Percentiles rank a stretch among this genome's conserved stretches.
Evolutionary conservation across 2,113 vertebrate species (phyloP).

Genomic region (Archocentrus centrarchus): DNA sequence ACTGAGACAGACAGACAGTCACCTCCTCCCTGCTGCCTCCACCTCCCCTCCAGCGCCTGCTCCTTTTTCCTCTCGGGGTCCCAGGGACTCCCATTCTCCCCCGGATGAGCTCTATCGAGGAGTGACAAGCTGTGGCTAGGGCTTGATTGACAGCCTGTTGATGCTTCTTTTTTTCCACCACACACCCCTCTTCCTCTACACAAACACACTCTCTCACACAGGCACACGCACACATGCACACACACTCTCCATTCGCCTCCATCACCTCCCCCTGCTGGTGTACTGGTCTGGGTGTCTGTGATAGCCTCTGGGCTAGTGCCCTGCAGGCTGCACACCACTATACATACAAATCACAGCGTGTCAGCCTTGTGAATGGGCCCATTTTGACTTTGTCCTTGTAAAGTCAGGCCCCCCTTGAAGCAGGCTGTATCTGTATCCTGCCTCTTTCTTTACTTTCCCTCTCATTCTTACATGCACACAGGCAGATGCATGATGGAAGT

Average conservation of each 20-base stretch:
- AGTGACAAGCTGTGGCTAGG: slow-evolving; percentile 68
- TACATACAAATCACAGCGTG: slow-evolving; percentile 76
- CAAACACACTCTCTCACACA: slow-evolving; percentile 8
- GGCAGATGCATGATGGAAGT: slow-evolving; percentile 46
- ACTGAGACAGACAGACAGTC: slow-evolving; percentile 70
- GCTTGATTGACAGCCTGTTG: slow-evolving; percentile 80
- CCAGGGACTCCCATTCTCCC: slow-evolving; percentile 70
- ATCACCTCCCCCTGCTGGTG: slow-evolving; percentile 40
- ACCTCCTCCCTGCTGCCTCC: slow-evolving; percentile 49
- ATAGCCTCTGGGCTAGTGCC: slow-evolving; percentile 73
- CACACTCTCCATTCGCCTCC: slow-evolving; percentile 19
- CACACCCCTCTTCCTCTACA: slow-evolving; percentile 11
- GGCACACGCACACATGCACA: not conserved
- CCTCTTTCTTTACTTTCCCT: slow-evolving; percentile 55
- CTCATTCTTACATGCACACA: slow-evolving; percentile 47
- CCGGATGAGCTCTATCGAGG: slow-evolving; percentile 61
- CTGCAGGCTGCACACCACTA: slow-evolving; percentile 72
- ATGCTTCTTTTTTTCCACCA: slow-evolving; percentile 58
- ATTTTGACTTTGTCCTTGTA: slow-evolving; percentile 80
- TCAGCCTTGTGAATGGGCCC: slow-evolving; percentile 74
- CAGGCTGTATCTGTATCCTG: slow-evolving; percentile 68
- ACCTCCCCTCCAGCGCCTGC: slow-evolving; percentile 34
- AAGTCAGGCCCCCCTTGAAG: slow-evolving; percentile 71
- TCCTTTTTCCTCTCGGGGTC: slow-evolving; percentile 62
- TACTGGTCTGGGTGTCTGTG: slow-evolving; percentile 71